Evolutionary conservation across 2,797 vertebrate genomes (phyloP), one percentile per base, ranked within the genome.

Genomic region (Pseudotriccus pelzelni): DNA sequence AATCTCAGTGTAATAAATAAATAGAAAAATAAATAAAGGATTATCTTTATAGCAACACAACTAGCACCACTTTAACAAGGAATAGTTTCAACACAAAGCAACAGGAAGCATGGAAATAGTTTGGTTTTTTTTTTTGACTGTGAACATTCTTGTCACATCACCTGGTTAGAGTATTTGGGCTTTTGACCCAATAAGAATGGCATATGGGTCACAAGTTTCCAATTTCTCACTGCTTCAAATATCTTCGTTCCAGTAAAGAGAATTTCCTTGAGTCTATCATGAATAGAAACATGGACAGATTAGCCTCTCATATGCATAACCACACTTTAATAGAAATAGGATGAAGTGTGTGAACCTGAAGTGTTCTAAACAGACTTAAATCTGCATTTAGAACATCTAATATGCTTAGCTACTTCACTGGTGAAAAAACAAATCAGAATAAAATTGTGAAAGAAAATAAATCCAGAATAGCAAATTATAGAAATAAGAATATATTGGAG

Each of bases 391-490:
- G 27, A 62, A 72, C 10, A 69, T 75, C 17, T 73, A 36, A 32
- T 39, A 39, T 12, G 0, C 0, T 68, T 55, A 81, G 9, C 0
- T 0, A 73, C 5, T 79, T 66, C 25, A 36, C 0, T 63, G 12
- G 7, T 49, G 10, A 52, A 80, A 87, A 84, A 81, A 27, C 1
- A 73, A 89, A 49, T 0, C 6, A 82, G 30, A 84, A 87, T 37
- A 59, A 84, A 83, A 53, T 13, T 49, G 1, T n/a, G 27, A 70
- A 58, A 77, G 21, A 6, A 56, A 90, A 28, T 49, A 9, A 23
- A 7, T 21, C 14, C n/a, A 43, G 13, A 74, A 59, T 14, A 80
- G 1, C 6, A 68, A 80, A 87, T 47, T 70, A 62, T 17, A 76
- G 7, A 16, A 84, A 67, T 28, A 46, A 78, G 7, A 77, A 81